Evolutionary conservation across 2,113 vertebrate genomes (phyloP), one percentile per base, ranked within the genome.

Genomic region (Ptilorrhoa leucosticta): DNA sequence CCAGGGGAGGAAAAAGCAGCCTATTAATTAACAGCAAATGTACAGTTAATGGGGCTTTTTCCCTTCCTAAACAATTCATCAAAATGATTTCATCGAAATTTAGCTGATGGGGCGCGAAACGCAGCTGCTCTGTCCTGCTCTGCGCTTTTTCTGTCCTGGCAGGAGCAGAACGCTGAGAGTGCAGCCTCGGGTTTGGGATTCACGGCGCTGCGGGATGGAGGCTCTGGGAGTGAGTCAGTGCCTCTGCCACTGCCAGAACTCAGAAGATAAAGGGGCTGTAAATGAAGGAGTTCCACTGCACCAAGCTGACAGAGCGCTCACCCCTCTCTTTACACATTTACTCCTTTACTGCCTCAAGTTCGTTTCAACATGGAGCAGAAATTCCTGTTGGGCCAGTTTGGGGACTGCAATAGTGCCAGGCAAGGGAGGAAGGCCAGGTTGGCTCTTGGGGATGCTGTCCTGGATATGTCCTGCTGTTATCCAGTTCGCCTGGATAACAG

Each of bases 21-120:
- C 96, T 87, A 96, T 97, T 97, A 97, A 97, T 97, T 96, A 97
- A 93, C 93, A 95, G 95, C 95, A 93, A 97, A 93, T 95, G 96
- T 91, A 95, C 75, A 87, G 83, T 86, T 96, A 97, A 95, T 92
- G 83, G 93, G 90, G 78, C 83, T 92, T 90, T 87, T 95, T 86
- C 79, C 83, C 69, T 92, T 95, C 88, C 94, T 95, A 88, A 88
- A 97, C 97, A 96, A 96, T 96, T 95, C 61, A 93, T 97, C 97
- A 97, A 95, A 90, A 96, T 90, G 66, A 95, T 95, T 97, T 92
- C 95, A 97, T 63, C 78, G 95, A 96, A 95, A 95, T 96, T 95
- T 89, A 96, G 96, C 96, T 96, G 94, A 96, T 96, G 91, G 95
- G 95, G 95, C 82, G 35, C 90, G 94, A 95, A 96, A 51, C 30